Conservation (phyloP, 1,140 invertebrate genomes). For the Zelostemma sp. region DNA sequence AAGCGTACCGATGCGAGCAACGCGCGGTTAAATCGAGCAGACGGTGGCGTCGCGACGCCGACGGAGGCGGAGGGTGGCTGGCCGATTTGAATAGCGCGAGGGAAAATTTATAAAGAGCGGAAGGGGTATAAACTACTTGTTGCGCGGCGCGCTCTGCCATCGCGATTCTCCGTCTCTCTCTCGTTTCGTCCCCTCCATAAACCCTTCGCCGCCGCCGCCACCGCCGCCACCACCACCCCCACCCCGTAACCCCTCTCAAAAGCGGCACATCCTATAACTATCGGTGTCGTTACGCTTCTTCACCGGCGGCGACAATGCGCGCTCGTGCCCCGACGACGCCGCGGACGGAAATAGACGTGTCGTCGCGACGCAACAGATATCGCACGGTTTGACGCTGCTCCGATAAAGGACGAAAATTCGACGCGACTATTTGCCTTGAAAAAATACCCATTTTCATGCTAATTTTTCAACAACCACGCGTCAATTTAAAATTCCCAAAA, state of each 20-base stretch:
- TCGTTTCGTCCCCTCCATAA: conserved; percentile 6
- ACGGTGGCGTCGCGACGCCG: conserved; percentile 59
- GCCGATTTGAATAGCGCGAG: conserved; percentile 45
- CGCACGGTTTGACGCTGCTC: conserved; percentile 31
- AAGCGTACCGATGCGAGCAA: conserved; percentile 56
- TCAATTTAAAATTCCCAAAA: not conserved
- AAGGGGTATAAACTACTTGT: conserved; percentile 53
- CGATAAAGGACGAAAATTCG: too few species aligned
- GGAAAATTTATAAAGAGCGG: conserved; percentile 54
- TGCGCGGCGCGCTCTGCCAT: too few species aligned
- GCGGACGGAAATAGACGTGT: conserved; percentile 62
- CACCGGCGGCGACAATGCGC: conserved; percentile 30
- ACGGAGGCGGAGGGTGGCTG: conserved; percentile 22
- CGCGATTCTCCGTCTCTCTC: conserved; percentile 18
- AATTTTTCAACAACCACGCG: too few species aligned
- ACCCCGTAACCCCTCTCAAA: too few species aligned
- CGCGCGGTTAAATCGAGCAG: conserved; percentile 61
- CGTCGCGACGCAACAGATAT: conserved; percentile 66
- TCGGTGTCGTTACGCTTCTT: conserved; percentile 6
- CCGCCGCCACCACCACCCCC: conserved; percentile 21
- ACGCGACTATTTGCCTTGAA: too few species aligned
- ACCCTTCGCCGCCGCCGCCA: conserved; percentile 18
- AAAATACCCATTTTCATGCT: too few species aligned
- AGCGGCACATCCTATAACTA: conserved; percentile 13
- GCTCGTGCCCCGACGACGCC: conserved; percentile 34